Conservation (phyloP, 2,113 vertebrate genomes). For the Thamnophis sirtalis region DNA sequence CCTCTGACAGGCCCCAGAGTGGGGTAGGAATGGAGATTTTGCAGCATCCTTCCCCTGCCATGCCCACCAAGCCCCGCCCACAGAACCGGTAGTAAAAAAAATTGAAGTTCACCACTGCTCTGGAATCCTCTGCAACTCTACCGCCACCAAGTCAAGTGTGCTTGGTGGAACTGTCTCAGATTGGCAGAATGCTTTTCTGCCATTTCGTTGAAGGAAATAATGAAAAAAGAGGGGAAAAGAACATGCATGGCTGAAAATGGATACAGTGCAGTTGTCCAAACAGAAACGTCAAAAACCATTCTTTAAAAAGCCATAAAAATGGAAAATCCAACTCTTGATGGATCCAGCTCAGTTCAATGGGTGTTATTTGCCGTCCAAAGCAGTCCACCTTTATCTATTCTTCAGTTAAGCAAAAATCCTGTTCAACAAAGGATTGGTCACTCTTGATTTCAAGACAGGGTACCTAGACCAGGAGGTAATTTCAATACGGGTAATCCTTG, state of each 20-base stretch:
- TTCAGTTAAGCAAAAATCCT: background rate
- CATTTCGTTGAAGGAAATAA: background rate
- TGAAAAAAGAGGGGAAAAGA: rapidly evolving
- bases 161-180: background rate
- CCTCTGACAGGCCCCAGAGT: too few species aligned
- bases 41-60: too few species aligned
- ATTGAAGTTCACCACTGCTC: too few species aligned
- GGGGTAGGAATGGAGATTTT: too few species aligned
- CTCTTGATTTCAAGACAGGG: background rate
- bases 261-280: background rate
- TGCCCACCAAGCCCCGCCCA: too few species aligned
- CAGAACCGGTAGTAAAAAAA: too few species aligned
- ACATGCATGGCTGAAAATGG: background rate
- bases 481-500: background rate
- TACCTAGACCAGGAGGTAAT: background rate
- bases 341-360: background rate
- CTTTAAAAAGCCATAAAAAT: background rate
- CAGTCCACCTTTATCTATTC: background rate
- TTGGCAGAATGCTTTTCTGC: background rate
- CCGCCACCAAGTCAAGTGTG: background rate
- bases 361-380: background rate
- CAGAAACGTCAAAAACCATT: background rate
- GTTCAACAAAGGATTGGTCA: background rate
- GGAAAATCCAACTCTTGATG: background rate
- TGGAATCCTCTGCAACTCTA: background rate